phyloP scores from a whole-genome alignment of 2,797 vertebrate genomes.

The Tamandua tetradactyla region DNA sequence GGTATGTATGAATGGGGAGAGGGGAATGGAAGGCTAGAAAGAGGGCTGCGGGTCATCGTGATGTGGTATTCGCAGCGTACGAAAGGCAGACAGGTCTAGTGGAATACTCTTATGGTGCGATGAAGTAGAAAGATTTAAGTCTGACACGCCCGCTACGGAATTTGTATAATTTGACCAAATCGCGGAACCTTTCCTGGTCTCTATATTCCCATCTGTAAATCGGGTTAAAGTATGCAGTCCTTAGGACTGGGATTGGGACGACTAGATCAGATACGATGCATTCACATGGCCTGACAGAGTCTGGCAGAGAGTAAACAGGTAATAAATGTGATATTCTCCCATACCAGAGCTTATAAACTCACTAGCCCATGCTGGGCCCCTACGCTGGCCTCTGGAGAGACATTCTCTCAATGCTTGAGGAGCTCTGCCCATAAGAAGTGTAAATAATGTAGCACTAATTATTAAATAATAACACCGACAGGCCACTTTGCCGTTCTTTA shows the following conservation, averaged over 20 bases:
- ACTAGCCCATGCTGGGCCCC: background rate
- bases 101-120: background rate
- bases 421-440: background rate
- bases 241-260: background rate
- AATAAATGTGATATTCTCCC: background rate
- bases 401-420: background rate
- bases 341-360: background rate
- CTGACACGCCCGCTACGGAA: background rate
- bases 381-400: background rate
- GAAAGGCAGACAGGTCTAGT: background rate
- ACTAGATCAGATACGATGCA: background rate
- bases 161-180: background rate
- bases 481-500: constrained; percentile 29
- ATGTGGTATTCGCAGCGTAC: background rate
- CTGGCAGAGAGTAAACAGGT: background rate
- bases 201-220: background rate
- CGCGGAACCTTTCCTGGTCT: background rate
- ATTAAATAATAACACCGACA: too few relatives aligned
- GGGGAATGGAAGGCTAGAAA: background rate
- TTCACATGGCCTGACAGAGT: background rate
- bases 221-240: background rate
- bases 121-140: background rate
- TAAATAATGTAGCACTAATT: too few relatives aligned
- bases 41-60: background rate
- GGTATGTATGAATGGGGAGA: background rate